Percentiles rank a stretch among this genome's conserved stretches.
Conservation (phyloP, 1,140 invertebrate genomes). For the Pseudomyrmex dendroicus region DNA sequence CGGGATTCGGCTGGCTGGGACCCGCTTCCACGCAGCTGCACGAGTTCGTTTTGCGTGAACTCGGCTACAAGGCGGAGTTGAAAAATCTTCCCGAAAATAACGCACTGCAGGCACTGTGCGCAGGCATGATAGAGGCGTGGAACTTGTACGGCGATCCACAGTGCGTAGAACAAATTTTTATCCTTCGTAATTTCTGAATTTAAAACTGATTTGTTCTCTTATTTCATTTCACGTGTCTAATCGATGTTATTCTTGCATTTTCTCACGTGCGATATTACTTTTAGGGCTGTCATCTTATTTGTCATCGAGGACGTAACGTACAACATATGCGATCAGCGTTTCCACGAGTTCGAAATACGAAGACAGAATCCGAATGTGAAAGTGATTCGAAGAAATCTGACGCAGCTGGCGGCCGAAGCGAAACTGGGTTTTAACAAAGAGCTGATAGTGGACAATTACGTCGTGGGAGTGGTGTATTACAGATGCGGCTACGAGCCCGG, state of each 20-base stretch:
- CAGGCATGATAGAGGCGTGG: conserved; percentile 91
- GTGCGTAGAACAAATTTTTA: conserved; percentile 57
- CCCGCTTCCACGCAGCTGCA: conserved; percentile 86
- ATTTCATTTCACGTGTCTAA: background rate
- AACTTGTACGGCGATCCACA: conserved; percentile 88
- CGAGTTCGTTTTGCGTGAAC: conserved; percentile 80
- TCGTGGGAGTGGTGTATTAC: conserved; percentile 96
- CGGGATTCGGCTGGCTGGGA: conserved; percentile 93
- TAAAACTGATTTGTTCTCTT: background rate
- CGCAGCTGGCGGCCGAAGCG: conserved; percentile 86
- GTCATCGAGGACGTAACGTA: conserved; percentile 93
- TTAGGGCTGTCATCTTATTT: conserved; percentile 91
- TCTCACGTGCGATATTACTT: conserved; percentile 15
- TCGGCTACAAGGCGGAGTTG: conserved; percentile 84
- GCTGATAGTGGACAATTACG: conserved; percentile 87
- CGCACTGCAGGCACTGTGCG: conserved; percentile 89
- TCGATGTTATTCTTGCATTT: background rate
- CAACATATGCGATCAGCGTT: conserved; percentile 95
- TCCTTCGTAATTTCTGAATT: background rate
- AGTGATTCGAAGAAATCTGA: conserved; percentile 89
- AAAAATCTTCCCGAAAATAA: conserved; percentile 90
- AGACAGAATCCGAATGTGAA: conserved; percentile 89
- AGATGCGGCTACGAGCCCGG: conserved; percentile 94
- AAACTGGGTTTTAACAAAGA: conserved; percentile 86
- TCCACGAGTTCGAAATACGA: conserved; percentile 94